Evolutionary conservation across 2,797 vertebrate genomes (phyloP).

Genomic region (Staurois parvus): DNA sequence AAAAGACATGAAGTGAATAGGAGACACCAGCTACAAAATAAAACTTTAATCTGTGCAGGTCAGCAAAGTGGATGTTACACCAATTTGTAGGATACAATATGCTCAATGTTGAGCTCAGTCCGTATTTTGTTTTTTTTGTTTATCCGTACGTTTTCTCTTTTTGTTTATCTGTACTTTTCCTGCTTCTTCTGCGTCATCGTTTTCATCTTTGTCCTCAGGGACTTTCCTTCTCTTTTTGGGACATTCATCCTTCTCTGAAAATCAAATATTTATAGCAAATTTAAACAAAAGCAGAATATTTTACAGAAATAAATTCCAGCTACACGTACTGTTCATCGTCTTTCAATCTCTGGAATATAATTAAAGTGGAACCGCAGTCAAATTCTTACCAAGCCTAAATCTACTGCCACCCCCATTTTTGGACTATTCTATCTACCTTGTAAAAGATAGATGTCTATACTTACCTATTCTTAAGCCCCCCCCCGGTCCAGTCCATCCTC

Average conservation of each 20-base stretch:
- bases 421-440: too few relatives aligned
- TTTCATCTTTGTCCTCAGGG: constrained; percentile 9
- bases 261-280: constrained; percentile 5
- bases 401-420: too few relatives aligned
- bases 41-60: not conserved
- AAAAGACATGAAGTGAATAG: not conserved
- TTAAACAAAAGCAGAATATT: not conserved
- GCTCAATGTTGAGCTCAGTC: constrained; percentile 50
- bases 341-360: not conserved
- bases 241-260: constrained; percentile 16
- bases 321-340: not conserved
- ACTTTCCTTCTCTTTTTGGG: constrained; percentile 41
- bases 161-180: constrained; percentile 58
- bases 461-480: too few relatives aligned
- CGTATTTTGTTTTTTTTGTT: constrained; percentile 65
- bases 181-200: constrained; percentile 47
- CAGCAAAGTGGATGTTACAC: not conserved
- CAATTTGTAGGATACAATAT: not conserved
- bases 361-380: too few relatives aligned
- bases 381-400: too few relatives aligned
- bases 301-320: not conserved
- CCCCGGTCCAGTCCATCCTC: too few relatives aligned
- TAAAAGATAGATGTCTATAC: too few relatives aligned
- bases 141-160: constrained; percentile 63
- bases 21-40: not conserved